Base-by-base conservation (phyloP, 2,113 vertebrate genomes). In the Solea senegalensis region DNA sequence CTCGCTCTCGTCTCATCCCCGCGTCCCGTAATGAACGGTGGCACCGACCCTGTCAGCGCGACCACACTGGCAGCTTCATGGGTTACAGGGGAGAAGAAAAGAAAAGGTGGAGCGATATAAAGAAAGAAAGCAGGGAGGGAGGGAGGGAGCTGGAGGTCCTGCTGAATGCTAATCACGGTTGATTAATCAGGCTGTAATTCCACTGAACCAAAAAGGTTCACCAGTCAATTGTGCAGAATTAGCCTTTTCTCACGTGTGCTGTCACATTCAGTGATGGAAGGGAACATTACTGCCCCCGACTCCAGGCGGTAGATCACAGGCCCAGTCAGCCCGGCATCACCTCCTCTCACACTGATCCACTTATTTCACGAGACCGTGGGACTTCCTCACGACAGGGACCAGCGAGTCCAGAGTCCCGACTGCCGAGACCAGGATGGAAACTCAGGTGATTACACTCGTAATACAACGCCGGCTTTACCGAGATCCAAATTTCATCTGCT, bases 101-200 rank as follows among this genome's bases (percentile, higher is more conserved):
- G 27, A 69, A 60, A 65, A 28, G 53, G 56, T 28, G 56, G 58
- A 72, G 69, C 21, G 1, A 21, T 21, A 21, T 1, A 21, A 21
- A 21, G 21, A 21, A 21, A 21, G 21, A 21, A 21, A 21, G 21
- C 1, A 21, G 21, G 21, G 21, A 21, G 21, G 21, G 21, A 21
- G 21, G 21, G 21, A 81, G 63, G 67, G 51, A 75, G 73, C 69
- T 53, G 71, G 59, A 74, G 90, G 91, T 90, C 90, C 86, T 82
- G 89, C 88, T 93, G 93, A 94, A 93, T 92, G 90, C 92, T 95
- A 94, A 96, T 95, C 94, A 91, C 76, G 90, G 93, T 91, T 95
- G 94, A 95, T 95, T 94, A 96, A 96, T 96, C 94, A 94, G 93
- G 83, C 90, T 88, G 59, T 94, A 93, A 94, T 96, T 94, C 92